Evolutionary conservation across 2,797 vertebrate genomes (phyloP).

Genomic region (Takifugu rubripes): DNA sequence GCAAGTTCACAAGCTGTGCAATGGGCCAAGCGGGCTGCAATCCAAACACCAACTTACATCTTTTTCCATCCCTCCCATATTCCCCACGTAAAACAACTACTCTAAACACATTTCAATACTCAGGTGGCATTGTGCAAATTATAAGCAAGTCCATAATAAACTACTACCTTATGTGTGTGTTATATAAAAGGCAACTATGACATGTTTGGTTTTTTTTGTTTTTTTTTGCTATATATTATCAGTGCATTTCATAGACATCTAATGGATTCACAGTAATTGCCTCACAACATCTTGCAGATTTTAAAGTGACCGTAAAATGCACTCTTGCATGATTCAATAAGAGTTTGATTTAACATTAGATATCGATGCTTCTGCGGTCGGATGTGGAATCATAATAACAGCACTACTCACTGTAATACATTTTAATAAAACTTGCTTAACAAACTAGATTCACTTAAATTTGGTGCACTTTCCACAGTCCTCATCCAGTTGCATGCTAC

Average conservation of each 20-base stretch:
- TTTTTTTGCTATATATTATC: slow-evolving; percentile 6
- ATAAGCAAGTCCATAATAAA: slow-evolving; percentile 28
- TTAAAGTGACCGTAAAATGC: slow-evolving; percentile 17
- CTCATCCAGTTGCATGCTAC: neutral
- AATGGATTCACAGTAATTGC: slow-evolving; percentile 34
- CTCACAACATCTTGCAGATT: slow-evolving; percentile 23
- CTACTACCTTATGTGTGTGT: neutral
- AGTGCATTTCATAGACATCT: slow-evolving; percentile 26
- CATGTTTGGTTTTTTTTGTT: neutral
- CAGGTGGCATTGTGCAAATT: slow-evolving; percentile 22
- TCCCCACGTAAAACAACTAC: slow-evolving; percentile 13
- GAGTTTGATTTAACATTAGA: slow-evolving; percentile 35
- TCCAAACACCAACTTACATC: slow-evolving; percentile 5
- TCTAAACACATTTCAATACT: slow-evolving; percentile 14
- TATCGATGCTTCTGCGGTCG: slow-evolving; percentile 24
- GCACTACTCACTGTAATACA: slow-evolving; percentile 51
- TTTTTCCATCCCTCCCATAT: neutral
- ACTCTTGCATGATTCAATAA: slow-evolving; percentile 25
- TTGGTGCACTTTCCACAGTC: slow-evolving; percentile 14
- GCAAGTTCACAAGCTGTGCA: slow-evolving; percentile 19
- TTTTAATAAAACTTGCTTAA: neutral
- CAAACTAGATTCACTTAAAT: slow-evolving; percentile 9
- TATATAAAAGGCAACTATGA: slow-evolving; percentile 40
- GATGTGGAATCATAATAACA: slow-evolving; percentile 48
- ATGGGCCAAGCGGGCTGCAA: slow-evolving; percentile 15